Conservation (phyloP, 1,140 invertebrate species). For the Cydia pomonella region DNA sequence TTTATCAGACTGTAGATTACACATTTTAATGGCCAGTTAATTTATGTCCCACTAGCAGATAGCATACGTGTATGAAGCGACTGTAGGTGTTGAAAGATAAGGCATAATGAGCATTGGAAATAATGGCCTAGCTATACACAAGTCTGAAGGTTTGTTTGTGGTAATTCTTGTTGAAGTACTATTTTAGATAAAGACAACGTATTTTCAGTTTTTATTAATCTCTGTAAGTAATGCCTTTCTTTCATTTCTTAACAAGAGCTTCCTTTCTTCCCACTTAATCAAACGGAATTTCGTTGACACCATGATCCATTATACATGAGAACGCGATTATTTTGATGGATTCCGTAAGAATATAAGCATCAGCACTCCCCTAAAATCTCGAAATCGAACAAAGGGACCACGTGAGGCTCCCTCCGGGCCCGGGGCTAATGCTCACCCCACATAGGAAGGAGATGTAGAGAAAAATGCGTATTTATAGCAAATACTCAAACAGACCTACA, state of each 20-base stretch:
- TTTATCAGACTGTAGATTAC: conserved; percentile 25
- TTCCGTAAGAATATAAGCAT: conserved; percentile 72
- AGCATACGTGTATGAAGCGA: conserved; percentile 17
- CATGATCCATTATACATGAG: conserved; percentile 72
- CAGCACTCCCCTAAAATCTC: conserved; percentile 77
- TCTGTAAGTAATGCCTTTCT: conserved; percentile 14
- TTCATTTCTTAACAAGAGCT: conserved; percentile 3
- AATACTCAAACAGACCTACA: conserved; percentile 80
- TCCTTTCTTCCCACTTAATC: conserved; percentile 49
- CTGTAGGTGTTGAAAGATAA: conserved; percentile 32
- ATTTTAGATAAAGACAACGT: not conserved
- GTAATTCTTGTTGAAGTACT: not conserved
- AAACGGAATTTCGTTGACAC: conserved; percentile 65
- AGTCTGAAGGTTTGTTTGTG: not conserved
- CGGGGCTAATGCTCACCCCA: conserved; percentile 77
- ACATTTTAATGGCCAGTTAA: conserved; percentile 30
- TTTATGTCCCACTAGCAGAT: conserved; percentile 23
- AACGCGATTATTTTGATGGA: conserved; percentile 76
- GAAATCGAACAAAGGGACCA: conserved; percentile 77
- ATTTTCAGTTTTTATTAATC: not conserved
- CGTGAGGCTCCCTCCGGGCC: conserved; percentile 70
- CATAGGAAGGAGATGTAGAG: conserved; percentile 77
- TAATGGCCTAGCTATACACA: conserved; percentile 4
- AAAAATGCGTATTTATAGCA: conserved; percentile 81
- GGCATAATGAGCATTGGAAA: conserved; percentile 22